A percentile compares a stretch with the other conserved stretches of the same genome.
Evolutionary conservation across 2,888 invertebrate species (phyloP).

Genomic region (Plusia festucae): DNA sequence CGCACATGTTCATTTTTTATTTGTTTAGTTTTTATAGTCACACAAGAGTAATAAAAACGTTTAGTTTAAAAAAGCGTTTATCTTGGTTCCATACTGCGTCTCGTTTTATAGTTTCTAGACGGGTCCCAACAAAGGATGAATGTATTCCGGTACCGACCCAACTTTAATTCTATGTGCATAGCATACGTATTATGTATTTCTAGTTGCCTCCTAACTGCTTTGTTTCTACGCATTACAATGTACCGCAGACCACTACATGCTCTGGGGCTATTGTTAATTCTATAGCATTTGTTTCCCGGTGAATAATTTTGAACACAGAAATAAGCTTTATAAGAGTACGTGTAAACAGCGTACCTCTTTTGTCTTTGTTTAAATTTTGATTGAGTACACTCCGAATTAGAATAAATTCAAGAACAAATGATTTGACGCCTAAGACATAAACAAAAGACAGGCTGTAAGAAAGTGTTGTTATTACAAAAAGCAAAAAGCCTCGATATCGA

Average conservation of each 20-base stretch:
- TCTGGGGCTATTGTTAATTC: slow-evolving; percentile 60
- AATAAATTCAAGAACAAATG: neutral
- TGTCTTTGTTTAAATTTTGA: slow-evolving; percentile 35
- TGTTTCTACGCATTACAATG: slow-evolving; percentile 72
- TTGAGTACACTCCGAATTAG: slow-evolving; percentile 21
- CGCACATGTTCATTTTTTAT: slow-evolving; percentile 28
- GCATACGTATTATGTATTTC: slow-evolving; percentile 71
- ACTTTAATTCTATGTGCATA: slow-evolving; percentile 73
- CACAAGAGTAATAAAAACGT: slow-evolving; percentile 18
- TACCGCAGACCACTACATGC: slow-evolving; percentile 50
- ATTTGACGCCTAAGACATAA: neutral
- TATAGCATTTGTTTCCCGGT: slow-evolving; percentile 55
- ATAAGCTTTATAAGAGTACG: slow-evolving; percentile 37
- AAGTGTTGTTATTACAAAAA: neutral
- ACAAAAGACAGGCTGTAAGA: neutral
- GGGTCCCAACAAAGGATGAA: slow-evolving; percentile 68
- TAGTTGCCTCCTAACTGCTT: slow-evolving; percentile 68
- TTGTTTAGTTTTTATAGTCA: slow-evolving; percentile 21
- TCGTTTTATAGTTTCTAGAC: slow-evolving; percentile 54
- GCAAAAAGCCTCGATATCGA: slow-evolving; percentile 22
- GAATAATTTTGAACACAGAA: slow-evolving; percentile 57
- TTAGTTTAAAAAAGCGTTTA: slow-evolving; percentile 27
- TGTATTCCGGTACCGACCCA: slow-evolving; percentile 70
- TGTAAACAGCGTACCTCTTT: slow-evolving; percentile 23
- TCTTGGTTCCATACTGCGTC: slow-evolving; percentile 52